Conservation (phyloP, 2,113 vertebrate genomes). For the Corythornis cristatus region DNA sequence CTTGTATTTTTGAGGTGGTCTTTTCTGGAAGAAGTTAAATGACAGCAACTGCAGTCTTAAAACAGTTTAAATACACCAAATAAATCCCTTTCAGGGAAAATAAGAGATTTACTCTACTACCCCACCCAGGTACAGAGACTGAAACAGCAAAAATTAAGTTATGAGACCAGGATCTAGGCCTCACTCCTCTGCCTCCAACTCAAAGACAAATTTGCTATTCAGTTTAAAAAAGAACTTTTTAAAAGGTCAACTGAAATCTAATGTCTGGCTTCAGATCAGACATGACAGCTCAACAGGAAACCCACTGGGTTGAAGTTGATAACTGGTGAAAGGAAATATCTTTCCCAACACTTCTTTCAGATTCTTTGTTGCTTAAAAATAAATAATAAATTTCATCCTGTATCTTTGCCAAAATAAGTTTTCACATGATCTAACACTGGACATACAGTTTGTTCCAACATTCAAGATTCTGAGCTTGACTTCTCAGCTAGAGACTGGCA, state of each 20-base stretch:
- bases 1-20: neutral
- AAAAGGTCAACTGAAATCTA: neutral
- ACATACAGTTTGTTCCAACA: neutral
- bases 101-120: neutral
- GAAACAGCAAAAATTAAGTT: neutral
- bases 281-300: neutral
- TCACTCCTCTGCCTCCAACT: neutral
- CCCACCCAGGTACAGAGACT: neutral
- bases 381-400: neutral
- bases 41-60: neutral
- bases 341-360: neutral
- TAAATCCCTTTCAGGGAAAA: neutral
- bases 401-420: neutral
- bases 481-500: neutral
- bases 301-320: neutral
- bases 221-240: neutral
- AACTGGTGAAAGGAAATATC: neutral
- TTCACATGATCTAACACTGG: neutral
- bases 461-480: neutral
- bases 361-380: neutral
- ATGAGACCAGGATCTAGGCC: neutral
- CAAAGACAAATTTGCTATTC: neutral
- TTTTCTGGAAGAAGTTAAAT: neutral
- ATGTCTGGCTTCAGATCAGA: neutral
- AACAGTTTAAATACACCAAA: neutral